Evolutionary conservation across 2,113 vertebrate genomes (phyloP).

Genomic region (Halichoeres trimaculatus): DNA sequence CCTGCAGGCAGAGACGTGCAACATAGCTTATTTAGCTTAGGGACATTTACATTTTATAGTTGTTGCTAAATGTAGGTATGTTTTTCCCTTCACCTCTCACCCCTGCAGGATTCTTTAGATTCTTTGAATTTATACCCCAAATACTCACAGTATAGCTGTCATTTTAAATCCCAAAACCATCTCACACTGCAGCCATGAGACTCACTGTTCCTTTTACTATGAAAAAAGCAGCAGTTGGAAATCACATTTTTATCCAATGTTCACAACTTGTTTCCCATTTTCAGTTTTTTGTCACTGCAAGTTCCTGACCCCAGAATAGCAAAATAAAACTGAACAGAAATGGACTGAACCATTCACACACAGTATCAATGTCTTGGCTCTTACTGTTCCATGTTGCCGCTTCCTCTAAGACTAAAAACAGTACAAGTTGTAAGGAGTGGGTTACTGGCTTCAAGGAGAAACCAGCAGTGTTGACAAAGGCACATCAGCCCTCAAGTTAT

Average conservation of each 20-base stretch:
- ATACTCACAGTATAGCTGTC: not conserved
- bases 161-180: constrained; percentile 9
- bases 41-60: too few relatives aligned
- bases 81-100: too few relatives aligned
- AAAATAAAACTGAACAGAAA: not conserved
- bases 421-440: not conserved
- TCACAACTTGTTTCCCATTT: not conserved
- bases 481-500: too few relatives aligned
- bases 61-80: too few relatives aligned
- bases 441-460: not conserved
- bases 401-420: too few relatives aligned
- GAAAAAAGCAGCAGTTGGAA: not conserved
- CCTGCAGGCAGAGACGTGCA: too few relatives aligned
- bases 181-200: not conserved
- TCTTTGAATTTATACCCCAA: too few relatives aligned
- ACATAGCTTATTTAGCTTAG: not conserved
- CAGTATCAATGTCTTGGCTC: not conserved
- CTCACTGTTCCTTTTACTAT: not conserved
- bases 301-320: not conserved
- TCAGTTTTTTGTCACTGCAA: not conserved
- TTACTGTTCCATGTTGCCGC: not conserved
- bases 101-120: too few relatives aligned
- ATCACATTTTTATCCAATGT: not conserved
- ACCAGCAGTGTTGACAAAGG: too few relatives aligned
- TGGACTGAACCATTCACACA: not conserved